Conservation (phyloP, 1,140 invertebrate species). For the Brachionus rotundiformis region DNA sequence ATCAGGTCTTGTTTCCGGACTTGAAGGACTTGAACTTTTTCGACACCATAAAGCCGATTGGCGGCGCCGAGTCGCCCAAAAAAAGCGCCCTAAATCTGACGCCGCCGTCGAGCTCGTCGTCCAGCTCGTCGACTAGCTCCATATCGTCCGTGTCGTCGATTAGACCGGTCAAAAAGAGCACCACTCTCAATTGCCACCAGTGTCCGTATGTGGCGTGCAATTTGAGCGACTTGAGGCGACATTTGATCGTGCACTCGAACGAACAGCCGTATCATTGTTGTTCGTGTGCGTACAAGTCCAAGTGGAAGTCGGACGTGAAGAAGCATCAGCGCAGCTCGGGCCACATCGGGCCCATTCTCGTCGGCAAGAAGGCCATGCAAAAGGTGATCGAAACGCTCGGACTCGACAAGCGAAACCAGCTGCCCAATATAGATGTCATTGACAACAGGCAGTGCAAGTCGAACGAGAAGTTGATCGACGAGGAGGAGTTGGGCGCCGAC, state of each 20-base stretch:
- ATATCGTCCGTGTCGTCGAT: slow-evolving; percentile 17
- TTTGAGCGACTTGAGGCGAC: slow-evolving; percentile 60
- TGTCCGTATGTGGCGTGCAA: slow-evolving; percentile 61
- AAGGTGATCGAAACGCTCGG: slow-evolving; percentile 49
- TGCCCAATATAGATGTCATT: background rate
- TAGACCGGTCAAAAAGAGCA: background rate
- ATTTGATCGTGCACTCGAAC: slow-evolving; percentile 61
- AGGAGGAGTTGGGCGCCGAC: background rate
- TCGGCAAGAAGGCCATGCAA: slow-evolving; percentile 50
- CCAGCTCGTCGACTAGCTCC: slow-evolving; percentile 4
- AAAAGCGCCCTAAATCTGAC: background rate
- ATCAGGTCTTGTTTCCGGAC: slow-evolving; percentile 47
- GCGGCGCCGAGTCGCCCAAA: background rate
- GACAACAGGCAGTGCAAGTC: slow-evolving; percentile 50
- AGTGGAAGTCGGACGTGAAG: slow-evolving; percentile 64
- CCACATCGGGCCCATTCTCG: slow-evolving; percentile 48
- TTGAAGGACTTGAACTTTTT: slow-evolving; percentile 51
- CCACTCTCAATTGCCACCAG: slow-evolving; percentile 56
- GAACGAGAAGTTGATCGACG: slow-evolving; percentile 40
- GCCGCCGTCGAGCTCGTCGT: slow-evolving; percentile 32
- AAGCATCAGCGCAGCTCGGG: slow-evolving; percentile 60
- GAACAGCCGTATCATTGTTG: slow-evolving; percentile 62
- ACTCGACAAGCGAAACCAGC: background rate
- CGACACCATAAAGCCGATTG: slow-evolving; percentile 10
- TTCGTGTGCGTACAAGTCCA: slow-evolving; percentile 60